A percentile compares a stretch with the other conserved stretches of the same genome.
Conservation (phyloP, 1,140 invertebrate genomes). For the Eumeta japonica region DNA sequence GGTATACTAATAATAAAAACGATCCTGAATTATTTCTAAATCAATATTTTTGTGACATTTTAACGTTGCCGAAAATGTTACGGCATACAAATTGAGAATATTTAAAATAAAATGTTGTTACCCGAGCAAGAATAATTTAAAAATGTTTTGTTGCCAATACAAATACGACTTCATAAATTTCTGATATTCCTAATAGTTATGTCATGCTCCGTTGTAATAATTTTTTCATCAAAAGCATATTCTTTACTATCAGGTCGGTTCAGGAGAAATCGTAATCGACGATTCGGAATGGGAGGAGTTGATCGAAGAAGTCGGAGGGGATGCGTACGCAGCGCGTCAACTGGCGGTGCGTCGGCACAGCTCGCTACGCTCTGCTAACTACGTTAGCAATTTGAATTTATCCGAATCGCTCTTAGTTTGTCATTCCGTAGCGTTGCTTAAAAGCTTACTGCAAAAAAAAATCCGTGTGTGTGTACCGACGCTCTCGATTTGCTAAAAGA, state of each 20-base stretch:
- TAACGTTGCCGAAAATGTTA: background rate
- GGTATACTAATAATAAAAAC: constrained; percentile 50
- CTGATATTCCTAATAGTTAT: too few species aligned
- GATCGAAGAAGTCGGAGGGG: constrained; percentile 56
- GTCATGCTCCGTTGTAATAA: too few species aligned
- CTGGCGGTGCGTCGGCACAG: constrained; percentile 48
- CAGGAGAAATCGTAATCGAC: constrained; percentile 75
- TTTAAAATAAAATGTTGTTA: background rate
- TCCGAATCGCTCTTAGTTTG: too few species aligned
- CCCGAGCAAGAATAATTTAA: background rate
- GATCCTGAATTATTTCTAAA: background rate
- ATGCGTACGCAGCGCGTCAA: constrained; percentile 48
- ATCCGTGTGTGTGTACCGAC: too few species aligned
- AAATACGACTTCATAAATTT: constrained; percentile 5
- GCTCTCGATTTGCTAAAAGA: too few species aligned
- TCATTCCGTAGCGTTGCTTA: too few species aligned
- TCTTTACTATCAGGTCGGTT: constrained; percentile 65
- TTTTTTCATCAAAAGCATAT: background rate
- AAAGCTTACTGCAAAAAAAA: too few species aligned
- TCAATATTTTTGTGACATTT: background rate
- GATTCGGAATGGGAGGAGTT: constrained; percentile 77
- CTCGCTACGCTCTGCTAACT: constrained; percentile 34
- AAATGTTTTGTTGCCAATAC: background rate
- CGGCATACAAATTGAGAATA: background rate
- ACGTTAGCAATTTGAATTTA: constrained; percentile 15